Conservation (phyloP, 23 tunicate genomes). For the Clavelina lepadiformis region DNA sequence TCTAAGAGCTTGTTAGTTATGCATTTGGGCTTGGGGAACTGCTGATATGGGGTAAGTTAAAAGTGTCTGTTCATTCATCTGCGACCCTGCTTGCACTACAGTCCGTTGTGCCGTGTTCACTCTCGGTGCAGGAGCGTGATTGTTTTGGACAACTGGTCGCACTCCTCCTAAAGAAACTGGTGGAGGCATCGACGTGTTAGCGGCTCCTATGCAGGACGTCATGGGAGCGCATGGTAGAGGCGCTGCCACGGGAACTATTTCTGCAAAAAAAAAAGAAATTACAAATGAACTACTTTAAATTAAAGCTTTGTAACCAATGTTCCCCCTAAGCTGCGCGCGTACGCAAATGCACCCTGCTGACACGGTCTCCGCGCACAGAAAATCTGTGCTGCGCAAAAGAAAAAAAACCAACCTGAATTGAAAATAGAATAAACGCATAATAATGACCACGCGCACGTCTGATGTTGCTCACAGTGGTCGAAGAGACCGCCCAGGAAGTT, state of each 20-base stretch:
- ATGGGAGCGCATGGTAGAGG: conserved; percentile 23
- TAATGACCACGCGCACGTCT: no score
- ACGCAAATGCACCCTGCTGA: no score
- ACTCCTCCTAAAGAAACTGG: conserved; percentile 44
- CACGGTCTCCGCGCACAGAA: no score
- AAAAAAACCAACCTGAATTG: no score
- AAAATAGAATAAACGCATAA: no score
- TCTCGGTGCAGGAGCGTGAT: conserved; percentile 27
- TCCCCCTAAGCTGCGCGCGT: no score
- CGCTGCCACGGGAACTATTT: conserved; percentile 14
- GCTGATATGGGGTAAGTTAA: conserved; percentile 38
- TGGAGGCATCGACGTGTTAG: conserved; percentile 52
- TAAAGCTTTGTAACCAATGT: no score
- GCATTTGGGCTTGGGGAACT: conserved; percentile 42
- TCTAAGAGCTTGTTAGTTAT: conserved; percentile 6
- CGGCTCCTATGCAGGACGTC: conserved; percentile 69
- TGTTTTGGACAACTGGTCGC: conserved; percentile 36
- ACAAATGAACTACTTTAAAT: no score
- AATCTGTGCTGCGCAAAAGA: no score
- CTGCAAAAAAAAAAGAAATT: conserved; percentile 7
- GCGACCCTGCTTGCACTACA: conserved; percentile 25
- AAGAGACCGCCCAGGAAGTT: no score
- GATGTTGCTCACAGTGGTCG: no score
- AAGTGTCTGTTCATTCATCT: conserved; percentile 32
- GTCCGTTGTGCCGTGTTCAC: conserved; percentile 14